phyloP scores from a whole-genome alignment of 2,888 invertebrate genomes.

The Pycnomerus fuliginosus region DNA sequence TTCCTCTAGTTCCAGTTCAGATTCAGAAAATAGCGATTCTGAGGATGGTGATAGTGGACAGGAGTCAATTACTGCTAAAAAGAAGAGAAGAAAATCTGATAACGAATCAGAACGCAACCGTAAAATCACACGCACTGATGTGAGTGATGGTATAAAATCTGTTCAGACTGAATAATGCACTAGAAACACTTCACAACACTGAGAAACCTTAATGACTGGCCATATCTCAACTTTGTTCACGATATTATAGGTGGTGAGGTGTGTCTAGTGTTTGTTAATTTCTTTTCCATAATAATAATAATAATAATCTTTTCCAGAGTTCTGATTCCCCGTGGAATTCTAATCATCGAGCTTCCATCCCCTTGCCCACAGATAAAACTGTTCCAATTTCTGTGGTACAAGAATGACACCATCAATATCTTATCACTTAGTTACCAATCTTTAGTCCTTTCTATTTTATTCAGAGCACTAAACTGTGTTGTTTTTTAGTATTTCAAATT shows the following conservation, averaged over 20 bases:
- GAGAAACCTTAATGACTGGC: too few relatives aligned
- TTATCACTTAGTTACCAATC: slow-evolving; percentile 21
- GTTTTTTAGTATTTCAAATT: slow-evolving; percentile 9
- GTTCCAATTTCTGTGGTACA: slow-evolving; percentile 18
- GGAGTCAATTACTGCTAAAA: slow-evolving; percentile 84
- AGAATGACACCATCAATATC: slow-evolving; percentile 16
- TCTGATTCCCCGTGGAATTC: slow-evolving; percentile 29
- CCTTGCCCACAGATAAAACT: slow-evolving; percentile 16
- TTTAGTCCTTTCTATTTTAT: slow-evolving; percentile 13
- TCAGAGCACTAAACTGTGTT: not conserved
- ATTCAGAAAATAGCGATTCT: slow-evolving; percentile 38
- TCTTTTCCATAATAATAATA: too few relatives aligned
- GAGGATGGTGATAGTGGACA: slow-evolving; percentile 79
- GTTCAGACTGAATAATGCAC: not conserved
- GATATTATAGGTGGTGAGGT: too few relatives aligned
- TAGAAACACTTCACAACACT: not conserved
- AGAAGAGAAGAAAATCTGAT: slow-evolving; percentile 66
- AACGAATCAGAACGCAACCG: slow-evolving; percentile 47
- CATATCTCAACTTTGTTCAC: too few relatives aligned
- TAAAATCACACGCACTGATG: slow-evolving; percentile 39
- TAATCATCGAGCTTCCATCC: slow-evolving; percentile 37
- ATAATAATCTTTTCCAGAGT: slow-evolving; percentile 21
- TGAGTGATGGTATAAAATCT: slow-evolving; percentile 28
- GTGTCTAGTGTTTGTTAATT: too few relatives aligned
- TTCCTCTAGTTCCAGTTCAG: slow-evolving; percentile 64